These are phyloP conservation scores for Lagopus leucura DNA, from an alignment of 2,113 vertebrate species.

Conservation along the genomic window DNA sequence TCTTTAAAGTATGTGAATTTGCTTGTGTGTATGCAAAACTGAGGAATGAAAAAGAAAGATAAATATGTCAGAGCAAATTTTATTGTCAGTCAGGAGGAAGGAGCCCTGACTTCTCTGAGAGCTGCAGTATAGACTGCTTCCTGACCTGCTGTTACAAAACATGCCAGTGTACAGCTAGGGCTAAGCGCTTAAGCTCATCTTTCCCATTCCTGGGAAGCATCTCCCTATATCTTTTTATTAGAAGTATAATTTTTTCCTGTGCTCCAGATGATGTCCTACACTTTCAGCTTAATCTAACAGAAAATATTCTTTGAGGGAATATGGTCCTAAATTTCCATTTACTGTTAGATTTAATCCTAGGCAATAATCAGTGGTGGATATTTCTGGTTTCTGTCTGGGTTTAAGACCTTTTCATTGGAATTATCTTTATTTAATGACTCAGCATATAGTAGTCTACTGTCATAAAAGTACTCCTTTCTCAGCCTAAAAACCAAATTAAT, in stretches of 20 bases:
- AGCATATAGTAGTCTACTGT: neutral
- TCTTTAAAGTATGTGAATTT: neutral
- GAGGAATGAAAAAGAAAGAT: neutral
- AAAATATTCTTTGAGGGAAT: neutral
- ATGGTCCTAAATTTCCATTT: neutral
- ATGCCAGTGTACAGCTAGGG: neutral
- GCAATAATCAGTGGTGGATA: neutral
- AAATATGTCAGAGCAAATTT: accelerated
- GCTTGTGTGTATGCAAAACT: neutral
- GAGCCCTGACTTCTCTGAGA: neutral
- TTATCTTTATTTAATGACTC: neutral
- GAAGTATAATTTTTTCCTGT: neutral
- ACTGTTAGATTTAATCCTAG: neutral
- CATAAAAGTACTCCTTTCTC: neutral
- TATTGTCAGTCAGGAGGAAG: neutral
- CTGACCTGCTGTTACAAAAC: neutral
- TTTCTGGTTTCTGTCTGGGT: neutral
- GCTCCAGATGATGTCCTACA: neutral
- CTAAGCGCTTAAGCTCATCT: neutral
- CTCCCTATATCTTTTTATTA: neutral
- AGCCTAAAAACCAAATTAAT: neutral
- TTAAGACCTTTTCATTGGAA: neutral
- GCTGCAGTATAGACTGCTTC: accelerated
- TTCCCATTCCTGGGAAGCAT: neutral
- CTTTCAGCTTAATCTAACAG: neutral